phyloP scores from a whole-genome alignment of 1,140 invertebrate species.

The Chrysomallon squamiferum region DNA sequence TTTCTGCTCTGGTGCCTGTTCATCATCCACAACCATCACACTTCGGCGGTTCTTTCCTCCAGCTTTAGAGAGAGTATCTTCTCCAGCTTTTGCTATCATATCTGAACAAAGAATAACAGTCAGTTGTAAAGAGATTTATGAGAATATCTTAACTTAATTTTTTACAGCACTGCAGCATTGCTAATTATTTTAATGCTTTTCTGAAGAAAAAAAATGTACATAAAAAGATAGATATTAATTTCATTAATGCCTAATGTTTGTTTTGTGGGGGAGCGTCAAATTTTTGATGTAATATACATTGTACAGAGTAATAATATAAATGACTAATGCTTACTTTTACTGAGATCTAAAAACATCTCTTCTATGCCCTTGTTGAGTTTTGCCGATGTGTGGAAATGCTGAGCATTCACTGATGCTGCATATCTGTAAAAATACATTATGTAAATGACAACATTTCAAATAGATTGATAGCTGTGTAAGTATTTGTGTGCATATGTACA shows the following conservation, averaged over 20 bases:
- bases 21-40: slow-evolving; percentile 62
- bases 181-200: background rate
- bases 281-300: too few relatives aligned
- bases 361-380: slow-evolving; percentile 89
- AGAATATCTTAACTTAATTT: background rate
- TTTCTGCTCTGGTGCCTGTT: slow-evolving; percentile 41
- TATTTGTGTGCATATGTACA: background rate
- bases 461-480: background rate
- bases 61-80: slow-evolving; percentile 30
- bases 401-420: slow-evolving; percentile 89
- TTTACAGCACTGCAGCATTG: background rate
- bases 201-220: too few relatives aligned
- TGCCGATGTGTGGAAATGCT: slow-evolving; percentile 93
- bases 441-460: background rate
- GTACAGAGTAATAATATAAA: too few relatives aligned
- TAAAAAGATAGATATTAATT: background rate
- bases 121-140: too few relatives aligned
- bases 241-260: background rate
- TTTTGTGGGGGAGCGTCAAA: too few relatives aligned
- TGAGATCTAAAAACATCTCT: slow-evolving; percentile 89
- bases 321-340: slow-evolving; percentile 67
- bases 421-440: slow-evolving; percentile 71
- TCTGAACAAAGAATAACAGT: slow-evolving; percentile 34
- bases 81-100: slow-evolving; percentile 62
- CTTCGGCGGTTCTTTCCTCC: slow-evolving; percentile 49